Evolutionary conservation across 2,797 vertebrate species (phyloP).

Genomic region (Tangara arthus): DNA sequence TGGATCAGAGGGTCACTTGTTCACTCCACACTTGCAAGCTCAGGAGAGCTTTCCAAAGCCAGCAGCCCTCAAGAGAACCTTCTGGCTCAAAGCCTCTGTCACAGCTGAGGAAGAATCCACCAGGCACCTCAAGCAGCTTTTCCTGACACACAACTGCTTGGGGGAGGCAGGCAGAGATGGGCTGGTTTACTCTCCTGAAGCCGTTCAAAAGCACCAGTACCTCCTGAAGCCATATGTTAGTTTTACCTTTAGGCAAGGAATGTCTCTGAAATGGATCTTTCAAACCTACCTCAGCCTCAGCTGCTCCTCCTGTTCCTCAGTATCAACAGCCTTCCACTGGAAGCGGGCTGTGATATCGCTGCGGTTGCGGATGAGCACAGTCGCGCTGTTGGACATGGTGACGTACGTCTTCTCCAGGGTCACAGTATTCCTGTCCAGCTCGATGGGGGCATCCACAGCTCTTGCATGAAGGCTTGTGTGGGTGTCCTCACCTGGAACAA

Average conservation of each 20-base stretch:
- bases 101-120: background rate
- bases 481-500: constrained; percentile 81
- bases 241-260: background rate
- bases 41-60: background rate
- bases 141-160: background rate
- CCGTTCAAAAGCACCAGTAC: background rate
- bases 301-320: constrained; percentile 75
- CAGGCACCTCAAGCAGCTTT: background rate
- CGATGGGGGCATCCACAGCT: constrained; percentile 79
- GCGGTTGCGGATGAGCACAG: constrained; percentile 79
- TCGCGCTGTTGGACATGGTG: constrained; percentile 71
- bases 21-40: fast-evolving
- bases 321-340: constrained; percentile 81
- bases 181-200: background rate
- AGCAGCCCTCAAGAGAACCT: background rate
- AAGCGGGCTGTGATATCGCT: constrained; percentile 81
- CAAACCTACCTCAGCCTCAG: constrained; percentile 73
- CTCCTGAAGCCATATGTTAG: fast-evolving
- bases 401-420: constrained; percentile 81
- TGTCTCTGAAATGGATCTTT: background rate
- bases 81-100: background rate
- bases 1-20: background rate
- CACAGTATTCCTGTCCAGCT: constrained; percentile 77
- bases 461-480: constrained; percentile 79
- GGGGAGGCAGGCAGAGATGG: background rate